phyloP scores from a whole-genome alignment of 2,888 invertebrate species.

The Cerceris rybyensis region DNA sequence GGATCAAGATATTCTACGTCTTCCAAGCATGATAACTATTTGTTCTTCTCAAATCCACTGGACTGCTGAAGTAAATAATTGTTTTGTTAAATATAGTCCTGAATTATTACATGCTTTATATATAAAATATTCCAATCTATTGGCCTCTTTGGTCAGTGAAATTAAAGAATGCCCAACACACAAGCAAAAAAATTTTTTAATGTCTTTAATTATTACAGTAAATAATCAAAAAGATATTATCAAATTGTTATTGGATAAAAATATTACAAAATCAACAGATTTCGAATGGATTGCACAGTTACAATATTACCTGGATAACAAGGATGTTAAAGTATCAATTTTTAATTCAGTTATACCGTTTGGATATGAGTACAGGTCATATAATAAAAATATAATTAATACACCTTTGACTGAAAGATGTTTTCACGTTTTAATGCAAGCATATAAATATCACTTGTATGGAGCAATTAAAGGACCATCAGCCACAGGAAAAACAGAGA shows the following conservation, averaged over 20 bases:
- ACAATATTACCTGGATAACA: slow-evolving; percentile 84
- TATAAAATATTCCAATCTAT: slow-evolving; percentile 81
- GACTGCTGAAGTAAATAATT: slow-evolving; percentile 85
- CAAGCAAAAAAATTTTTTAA: slow-evolving; percentile 83
- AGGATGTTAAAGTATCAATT: slow-evolving; percentile 81
- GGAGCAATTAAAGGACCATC: slow-evolving; percentile 83
- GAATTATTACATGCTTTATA: slow-evolving; percentile 82
- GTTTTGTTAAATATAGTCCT: slow-evolving; percentile 77
- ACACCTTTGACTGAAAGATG: slow-evolving; percentile 83
- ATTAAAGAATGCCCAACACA: slow-evolving; percentile 85
- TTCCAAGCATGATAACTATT: slow-evolving; percentile 87
- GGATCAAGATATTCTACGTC: slow-evolving; percentile 83
- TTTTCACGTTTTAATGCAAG: slow-evolving; percentile 85
- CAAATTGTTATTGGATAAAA: slow-evolving; percentile 77
- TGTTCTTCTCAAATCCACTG: slow-evolving; percentile 86
- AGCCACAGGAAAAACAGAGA: slow-evolving; percentile 84
- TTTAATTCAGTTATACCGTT: slow-evolving; percentile 84
- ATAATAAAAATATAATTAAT: slow-evolving; percentile 79
- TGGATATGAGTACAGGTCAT: slow-evolving; percentile 86
- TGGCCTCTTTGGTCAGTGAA: slow-evolving; percentile 83
- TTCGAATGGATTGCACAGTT: slow-evolving; percentile 86
- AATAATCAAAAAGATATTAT: slow-evolving; percentile 84
- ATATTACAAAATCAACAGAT: slow-evolving; percentile 81
- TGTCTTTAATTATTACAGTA: slow-evolving; percentile 83
- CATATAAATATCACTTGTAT: slow-evolving; percentile 84